phyloP scores from a whole-genome alignment of 92 coral and sea anemone species.

The Palythoa grandiflora region DNA sequence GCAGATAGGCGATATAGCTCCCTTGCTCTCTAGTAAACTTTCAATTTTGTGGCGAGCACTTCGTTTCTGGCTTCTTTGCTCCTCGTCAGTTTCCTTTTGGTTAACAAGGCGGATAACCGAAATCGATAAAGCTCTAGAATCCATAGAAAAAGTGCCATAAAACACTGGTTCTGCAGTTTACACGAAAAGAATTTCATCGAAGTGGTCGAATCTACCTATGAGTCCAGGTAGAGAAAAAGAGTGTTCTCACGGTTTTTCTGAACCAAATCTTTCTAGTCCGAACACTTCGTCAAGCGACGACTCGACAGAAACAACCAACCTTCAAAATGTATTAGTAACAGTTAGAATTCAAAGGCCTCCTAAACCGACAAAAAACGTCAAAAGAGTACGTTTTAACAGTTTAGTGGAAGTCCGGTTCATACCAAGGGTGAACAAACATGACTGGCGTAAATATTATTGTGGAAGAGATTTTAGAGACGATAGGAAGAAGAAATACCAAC shows the following conservation, averaged over 20 bases:
- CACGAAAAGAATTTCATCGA: neutral
- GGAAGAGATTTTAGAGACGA: conserved; percentile 30
- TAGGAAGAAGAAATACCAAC: conserved; percentile 6
- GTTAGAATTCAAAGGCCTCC: conserved; percentile 63
- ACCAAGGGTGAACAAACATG: conserved; percentile 55
- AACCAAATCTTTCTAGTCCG: neutral
- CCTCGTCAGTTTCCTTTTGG: too few species aligned
- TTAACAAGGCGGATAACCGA: too few species aligned
- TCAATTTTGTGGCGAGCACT: too few species aligned
- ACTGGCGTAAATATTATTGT: conserved; percentile 7
- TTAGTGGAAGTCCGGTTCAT: conserved; percentile 73
- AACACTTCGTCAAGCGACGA: conserved; percentile 43
- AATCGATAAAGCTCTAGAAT: neutral
- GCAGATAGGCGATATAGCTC: neutral
- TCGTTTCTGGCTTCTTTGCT: too few species aligned
- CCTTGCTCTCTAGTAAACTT: neutral
- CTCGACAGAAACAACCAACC: conserved; percentile 45
- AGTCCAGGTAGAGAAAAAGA: conserved; percentile 10
- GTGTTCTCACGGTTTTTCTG: neutral
- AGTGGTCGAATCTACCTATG: neutral
- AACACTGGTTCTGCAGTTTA: neutral
- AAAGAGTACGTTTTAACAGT: conserved; percentile 75
- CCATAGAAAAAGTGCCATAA: neutral
- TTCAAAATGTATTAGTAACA: conserved; percentile 66
- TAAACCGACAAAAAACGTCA: conserved; percentile 43